phyloP scores from a whole-genome alignment of 2,888 invertebrate genomes.

The Cantharis lateralis region DNA sequence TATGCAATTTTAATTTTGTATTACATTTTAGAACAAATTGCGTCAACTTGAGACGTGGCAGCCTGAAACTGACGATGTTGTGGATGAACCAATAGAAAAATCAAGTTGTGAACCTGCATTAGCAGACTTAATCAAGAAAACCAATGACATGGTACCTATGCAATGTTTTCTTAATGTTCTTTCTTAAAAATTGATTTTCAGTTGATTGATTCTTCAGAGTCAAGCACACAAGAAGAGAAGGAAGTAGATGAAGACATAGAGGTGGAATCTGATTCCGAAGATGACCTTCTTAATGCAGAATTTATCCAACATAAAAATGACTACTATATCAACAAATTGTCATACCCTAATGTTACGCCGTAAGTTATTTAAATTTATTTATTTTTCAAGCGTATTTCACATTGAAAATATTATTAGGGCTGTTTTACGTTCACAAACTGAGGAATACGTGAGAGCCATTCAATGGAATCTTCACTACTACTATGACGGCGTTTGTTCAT shows the following conservation, averaged over 20 bases:
- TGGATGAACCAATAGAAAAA: conserved; percentile 39
- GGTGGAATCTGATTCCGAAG: conserved; percentile 47
- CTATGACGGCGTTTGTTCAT: conserved; percentile 93
- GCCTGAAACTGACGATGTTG: conserved; percentile 54
- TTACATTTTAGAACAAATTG: background rate
- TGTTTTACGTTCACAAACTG: conserved; percentile 79
- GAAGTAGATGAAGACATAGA: conserved; percentile 25
- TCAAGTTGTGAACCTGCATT: conserved; percentile 59
- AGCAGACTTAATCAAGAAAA: conserved; percentile 66
- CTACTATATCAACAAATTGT: conserved; percentile 91
- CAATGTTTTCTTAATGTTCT: background rate
- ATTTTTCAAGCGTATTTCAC: conserved; percentile 52
- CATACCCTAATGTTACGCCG: conserved; percentile 78
- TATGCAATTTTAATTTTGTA: background rate
- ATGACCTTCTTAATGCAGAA: conserved; percentile 68
- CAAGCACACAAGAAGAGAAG: conserved; percentile 2
- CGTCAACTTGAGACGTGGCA: conserved; percentile 40
- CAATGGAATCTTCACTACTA: conserved; percentile 98
- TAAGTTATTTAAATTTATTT: conserved; percentile 55
- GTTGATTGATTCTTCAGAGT: background rate
- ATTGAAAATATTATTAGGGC: conserved; percentile 60
- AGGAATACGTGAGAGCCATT: conserved; percentile 88
- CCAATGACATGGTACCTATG: conserved; percentile 64
- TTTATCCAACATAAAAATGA: conserved; percentile 85
- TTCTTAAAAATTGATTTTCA: background rate